Percentiles rank a stretch among this genome's conserved stretches.
Conservation (phyloP, 2,888 invertebrate species). For the Plagodis dolabraria region DNA sequence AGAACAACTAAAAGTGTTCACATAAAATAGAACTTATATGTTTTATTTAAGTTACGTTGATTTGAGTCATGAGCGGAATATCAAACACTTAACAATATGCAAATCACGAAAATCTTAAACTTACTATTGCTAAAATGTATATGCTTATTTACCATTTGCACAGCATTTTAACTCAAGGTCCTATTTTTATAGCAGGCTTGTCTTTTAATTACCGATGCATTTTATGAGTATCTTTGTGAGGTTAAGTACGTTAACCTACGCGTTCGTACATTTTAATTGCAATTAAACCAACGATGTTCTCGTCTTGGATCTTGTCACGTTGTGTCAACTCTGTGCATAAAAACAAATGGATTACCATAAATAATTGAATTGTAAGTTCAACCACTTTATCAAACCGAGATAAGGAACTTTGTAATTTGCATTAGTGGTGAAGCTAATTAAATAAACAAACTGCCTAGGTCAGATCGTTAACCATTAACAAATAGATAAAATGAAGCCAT, state of each 20-base stretch:
- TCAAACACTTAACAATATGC: not conserved
- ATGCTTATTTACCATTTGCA: conserved; percentile 23
- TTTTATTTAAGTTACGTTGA: too few species aligned
- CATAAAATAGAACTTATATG: conserved; percentile 31
- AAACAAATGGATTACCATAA: conserved; percentile 45
- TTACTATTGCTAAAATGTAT: too few species aligned
- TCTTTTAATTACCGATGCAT: conserved; percentile 36
- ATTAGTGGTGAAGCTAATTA: conserved; percentile 62
- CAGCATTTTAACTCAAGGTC: conserved; percentile 12
- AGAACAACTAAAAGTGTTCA: conserved; percentile 36
- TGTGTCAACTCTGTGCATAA: conserved; percentile 13
- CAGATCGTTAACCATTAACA: conserved; percentile 65
- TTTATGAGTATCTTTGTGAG: conserved; percentile 35
- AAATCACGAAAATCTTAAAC: too few species aligned
- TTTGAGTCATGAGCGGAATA: too few species aligned
- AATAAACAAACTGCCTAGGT: conserved; percentile 65
- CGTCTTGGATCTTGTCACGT: conserved; percentile 17
- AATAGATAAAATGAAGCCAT: conserved; percentile 70
- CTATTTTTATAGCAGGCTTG: conserved; percentile 17
- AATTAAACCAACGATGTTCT: conserved; percentile 15
- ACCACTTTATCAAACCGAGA: conserved; percentile 49
- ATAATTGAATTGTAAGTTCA: conserved; percentile 52
- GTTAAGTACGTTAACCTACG: conserved; percentile 29
- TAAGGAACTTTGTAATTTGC: conserved; percentile 59
- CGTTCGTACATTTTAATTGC: conserved; percentile 17